These are phyloP conservation scores for Spodoptera litura DNA, from an alignment of 1,140 invertebrate genomes.

Conservation along the genomic window DNA sequence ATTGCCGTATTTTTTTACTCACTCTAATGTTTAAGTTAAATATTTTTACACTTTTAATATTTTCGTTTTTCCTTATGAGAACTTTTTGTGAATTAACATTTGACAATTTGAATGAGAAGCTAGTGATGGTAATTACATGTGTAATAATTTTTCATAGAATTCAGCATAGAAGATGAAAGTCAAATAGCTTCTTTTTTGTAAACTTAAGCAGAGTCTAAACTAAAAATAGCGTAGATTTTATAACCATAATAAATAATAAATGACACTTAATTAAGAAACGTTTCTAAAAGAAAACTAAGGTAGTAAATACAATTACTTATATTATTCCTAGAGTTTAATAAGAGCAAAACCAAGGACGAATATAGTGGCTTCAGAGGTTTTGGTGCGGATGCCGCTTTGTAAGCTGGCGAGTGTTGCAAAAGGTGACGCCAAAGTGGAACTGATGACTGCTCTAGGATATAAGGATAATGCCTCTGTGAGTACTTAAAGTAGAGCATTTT, in stretches of 20 bases:
- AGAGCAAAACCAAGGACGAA: constrained; percentile 48
- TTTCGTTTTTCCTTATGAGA: not conserved
- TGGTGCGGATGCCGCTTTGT: constrained; percentile 58
- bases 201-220: too few relatives aligned
- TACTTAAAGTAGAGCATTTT: not conserved
- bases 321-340: constrained; percentile 36
- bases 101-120: constrained; percentile 7
- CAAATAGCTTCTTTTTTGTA: too few relatives aligned
- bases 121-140: constrained; percentile 8
- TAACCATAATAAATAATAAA: too few relatives aligned
- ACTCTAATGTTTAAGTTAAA: not conserved
- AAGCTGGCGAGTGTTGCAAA: constrained; percentile 59
- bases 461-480: constrained; percentile 40
- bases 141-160: too few relatives aligned
- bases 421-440: constrained; percentile 54
- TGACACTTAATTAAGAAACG: too few relatives aligned
- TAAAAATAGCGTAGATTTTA: too few relatives aligned
- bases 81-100: not conserved
- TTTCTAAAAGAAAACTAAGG: too few relatives aligned
- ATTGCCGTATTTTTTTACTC: not conserved
- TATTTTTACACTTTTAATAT: not conserved
- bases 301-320: not conserved
- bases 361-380: constrained; percentile 56
- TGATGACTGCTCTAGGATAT: constrained; percentile 57
- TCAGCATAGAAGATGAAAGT: too few relatives aligned